Evolutionary conservation across 2,113 vertebrate species (phyloP), one percentile per base, ranked within the genome.

Genomic region (Calypte anna): DNA sequence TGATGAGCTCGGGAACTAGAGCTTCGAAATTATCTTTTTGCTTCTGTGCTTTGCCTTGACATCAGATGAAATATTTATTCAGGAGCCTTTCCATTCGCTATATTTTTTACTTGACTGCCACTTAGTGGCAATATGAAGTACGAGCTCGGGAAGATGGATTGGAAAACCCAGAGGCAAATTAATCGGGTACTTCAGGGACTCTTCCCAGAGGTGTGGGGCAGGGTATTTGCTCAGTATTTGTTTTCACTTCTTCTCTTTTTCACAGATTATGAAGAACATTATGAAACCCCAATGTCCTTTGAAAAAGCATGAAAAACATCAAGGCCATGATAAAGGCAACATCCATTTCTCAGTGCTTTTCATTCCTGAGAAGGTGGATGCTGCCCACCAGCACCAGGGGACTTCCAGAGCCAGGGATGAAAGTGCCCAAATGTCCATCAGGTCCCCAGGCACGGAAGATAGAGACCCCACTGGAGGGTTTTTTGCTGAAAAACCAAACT

Each of bases 51-150:
- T 83, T 22, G 78, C 36, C 5, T 1, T 48, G 54, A 10, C 69
- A 79, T 10, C 20, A 58, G 59, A 44, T 9, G 20, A 68, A 90
- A 36, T 53, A 82, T n/a, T 90, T 77, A 43, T 22, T 33, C 55
- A 6, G 68, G 23, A 3, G 90, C 46, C 57, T 81, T 94, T 58
- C 57, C 3, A 30, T 93, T 94, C 12, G 40, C 67, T 66, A 98
- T 98, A 93, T 80, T 97, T 97, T 98, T 98, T 96, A 96, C 97
- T 97, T 63, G 97, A 95, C 97, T 98, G 98, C 98, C 98, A 96
- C 97, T 96, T 95, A 97, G 97, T 96, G 98, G 97, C 92, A 83
- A 74, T 17, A 75, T 46, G 8, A 58, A 86, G 94, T 40, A 97
- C 96, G 86, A 95, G 88, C 92, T 85, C 14, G 19, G 63, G 82